Percentiles rank a stretch among this genome's conserved stretches.
Evolutionary conservation across 2,797 vertebrate species (phyloP).

Genomic region (Eulemur rubriventer): DNA sequence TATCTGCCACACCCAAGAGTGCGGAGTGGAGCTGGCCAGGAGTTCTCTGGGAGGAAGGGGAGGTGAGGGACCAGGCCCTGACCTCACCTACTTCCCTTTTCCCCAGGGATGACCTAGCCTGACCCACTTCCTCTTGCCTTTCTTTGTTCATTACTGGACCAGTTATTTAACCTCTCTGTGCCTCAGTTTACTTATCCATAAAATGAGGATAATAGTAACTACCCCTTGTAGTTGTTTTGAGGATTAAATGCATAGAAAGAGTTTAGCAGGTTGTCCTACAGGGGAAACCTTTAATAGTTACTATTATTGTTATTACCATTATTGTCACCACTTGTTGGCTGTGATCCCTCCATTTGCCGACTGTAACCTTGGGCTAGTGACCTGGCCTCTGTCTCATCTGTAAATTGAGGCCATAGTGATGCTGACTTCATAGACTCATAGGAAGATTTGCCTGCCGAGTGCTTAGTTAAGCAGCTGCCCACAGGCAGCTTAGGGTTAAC

Average conservation of each 20-base stretch:
- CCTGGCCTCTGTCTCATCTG: neutral
- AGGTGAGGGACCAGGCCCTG: neutral
- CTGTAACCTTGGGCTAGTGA: neutral
- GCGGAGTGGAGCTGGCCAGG: neutral
- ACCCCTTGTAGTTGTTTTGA: neutral
- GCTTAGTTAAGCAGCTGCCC: neutral
- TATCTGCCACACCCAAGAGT: neutral
- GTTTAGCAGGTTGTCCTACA: neutral
- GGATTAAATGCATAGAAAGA: neutral
- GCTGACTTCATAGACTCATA: neutral
- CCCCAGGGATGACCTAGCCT: neutral
- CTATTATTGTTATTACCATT: neutral
- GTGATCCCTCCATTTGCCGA: neutral
- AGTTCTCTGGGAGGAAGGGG: neutral
- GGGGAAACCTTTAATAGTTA: neutral
- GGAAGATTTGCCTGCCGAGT: neutral
- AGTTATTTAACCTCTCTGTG: neutral
- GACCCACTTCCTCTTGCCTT: neutral
- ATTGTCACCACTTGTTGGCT: neutral
- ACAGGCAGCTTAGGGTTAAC: neutral
- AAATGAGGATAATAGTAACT: neutral
- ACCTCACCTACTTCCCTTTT: slow-evolving; percentile 20
- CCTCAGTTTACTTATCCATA: neutral
- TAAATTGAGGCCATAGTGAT: neutral
- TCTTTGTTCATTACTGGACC: neutral